phyloP scores from a whole-genome alignment of 2,888 invertebrate genomes.

The Rotaria sp. region DNA sequence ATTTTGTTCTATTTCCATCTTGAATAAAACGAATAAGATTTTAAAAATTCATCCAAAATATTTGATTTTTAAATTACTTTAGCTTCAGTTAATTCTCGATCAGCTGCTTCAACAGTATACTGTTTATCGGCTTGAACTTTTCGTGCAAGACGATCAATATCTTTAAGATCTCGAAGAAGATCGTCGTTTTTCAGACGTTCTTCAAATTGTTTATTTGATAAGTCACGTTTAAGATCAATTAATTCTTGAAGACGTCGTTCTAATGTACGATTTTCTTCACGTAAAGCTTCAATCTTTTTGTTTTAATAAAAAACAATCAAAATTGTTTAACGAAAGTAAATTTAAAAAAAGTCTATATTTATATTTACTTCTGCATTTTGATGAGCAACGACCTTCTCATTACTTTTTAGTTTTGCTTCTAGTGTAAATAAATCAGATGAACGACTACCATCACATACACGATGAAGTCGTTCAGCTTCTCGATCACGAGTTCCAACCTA shows the following conservation, averaged over 20 bases:
- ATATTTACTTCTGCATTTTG: constrained; percentile 52
- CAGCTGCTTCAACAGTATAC: constrained; percentile 48
- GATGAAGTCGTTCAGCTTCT: constrained; percentile 53
- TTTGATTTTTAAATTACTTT: constrained; percentile 43
- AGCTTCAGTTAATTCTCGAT: constrained; percentile 50
- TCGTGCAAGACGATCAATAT: constrained; percentile 49
- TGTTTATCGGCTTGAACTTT: constrained; percentile 50
- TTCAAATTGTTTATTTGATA: constrained; percentile 45
- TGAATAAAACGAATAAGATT: background rate
- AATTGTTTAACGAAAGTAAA: too few relatives aligned
- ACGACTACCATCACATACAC: constrained; percentile 52
- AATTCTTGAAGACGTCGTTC: constrained; percentile 48
- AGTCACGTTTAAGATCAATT: constrained; percentile 43
- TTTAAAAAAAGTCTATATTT: too few relatives aligned
- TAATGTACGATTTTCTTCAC: constrained; percentile 51
- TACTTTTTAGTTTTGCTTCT: constrained; percentile 52
- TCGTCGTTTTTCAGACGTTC: constrained; percentile 33
- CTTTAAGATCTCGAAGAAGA: constrained; percentile 45
- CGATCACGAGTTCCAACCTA: constrained; percentile 54
- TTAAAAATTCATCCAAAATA: background rate
- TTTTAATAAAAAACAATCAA: too few relatives aligned
- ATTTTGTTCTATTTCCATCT: constrained; percentile 49
- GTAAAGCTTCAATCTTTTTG: constrained; percentile 51
- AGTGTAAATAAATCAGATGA: constrained; percentile 54
- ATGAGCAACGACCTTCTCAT: constrained; percentile 54